phyloP scores from a whole-genome alignment of 92 coral and sea anemone species.

The Phenganax subtilis region DNA sequence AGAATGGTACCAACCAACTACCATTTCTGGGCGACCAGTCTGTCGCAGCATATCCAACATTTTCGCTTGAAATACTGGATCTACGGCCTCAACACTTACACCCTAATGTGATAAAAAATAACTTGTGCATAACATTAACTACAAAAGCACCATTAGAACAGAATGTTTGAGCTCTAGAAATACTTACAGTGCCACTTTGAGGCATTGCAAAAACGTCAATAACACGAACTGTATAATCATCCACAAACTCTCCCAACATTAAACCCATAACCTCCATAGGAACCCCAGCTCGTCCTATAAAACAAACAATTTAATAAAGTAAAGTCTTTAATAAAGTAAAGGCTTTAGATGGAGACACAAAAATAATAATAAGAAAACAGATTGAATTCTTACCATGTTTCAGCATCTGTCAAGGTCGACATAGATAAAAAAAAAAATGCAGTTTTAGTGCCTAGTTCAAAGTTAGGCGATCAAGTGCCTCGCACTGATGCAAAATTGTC shows the following conservation, averaged over 20 bases:
- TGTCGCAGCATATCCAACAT: conserved; percentile 98
- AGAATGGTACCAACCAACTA: conserved; percentile 97
- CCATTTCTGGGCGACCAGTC: conserved; percentile 98
- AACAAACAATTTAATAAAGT: neutral
- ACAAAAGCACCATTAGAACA: too few species aligned
- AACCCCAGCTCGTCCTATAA: conserved; percentile 91
- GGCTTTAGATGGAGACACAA: neutral
- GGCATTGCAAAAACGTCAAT: conserved; percentile 99
- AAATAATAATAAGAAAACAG: neutral
- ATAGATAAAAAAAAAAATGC: conserved; percentile 3
- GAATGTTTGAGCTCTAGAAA: neutral
- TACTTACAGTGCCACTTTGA: conserved; percentile 98
- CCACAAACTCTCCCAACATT: conserved; percentile 98
- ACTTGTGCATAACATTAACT: too few species aligned
- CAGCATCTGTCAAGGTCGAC: conserved; percentile 58
- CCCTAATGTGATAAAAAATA: conserved; percentile 53
- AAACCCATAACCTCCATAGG: conserved; percentile 99
- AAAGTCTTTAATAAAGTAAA: neutral
- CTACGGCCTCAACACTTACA: conserved; percentile 97
- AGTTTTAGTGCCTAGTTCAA: too few species aligned
- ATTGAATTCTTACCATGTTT: conserved; percentile 79
- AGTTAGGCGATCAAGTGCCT: too few species aligned
- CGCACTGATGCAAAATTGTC: too few species aligned
- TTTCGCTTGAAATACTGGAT: conserved; percentile 97
- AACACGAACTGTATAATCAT: conserved; percentile 93